These are phyloP conservation scores for Pelvicachromis taeniatus DNA, from an alignment of 2,113 vertebrate species.

Conservation along the genomic window DNA sequence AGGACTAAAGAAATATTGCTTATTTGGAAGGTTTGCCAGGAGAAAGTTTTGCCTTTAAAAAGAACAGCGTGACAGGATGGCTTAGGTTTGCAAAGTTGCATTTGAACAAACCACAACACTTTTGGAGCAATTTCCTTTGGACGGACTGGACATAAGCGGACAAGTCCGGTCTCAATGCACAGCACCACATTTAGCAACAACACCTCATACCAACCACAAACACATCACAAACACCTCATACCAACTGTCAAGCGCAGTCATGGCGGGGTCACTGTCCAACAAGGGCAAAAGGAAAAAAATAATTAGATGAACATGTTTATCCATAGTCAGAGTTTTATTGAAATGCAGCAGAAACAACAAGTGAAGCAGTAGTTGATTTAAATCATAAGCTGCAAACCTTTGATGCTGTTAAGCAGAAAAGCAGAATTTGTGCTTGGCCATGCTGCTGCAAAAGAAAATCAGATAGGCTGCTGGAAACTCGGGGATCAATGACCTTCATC, in stretches of 20 bases:
- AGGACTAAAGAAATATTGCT: neutral
- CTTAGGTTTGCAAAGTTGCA: too few species aligned
- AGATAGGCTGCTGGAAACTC: neutral
- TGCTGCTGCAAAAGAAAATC: neutral
- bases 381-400: neutral
- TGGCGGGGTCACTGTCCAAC: neutral
- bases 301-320: rapidly evolving
- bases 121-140: neutral
- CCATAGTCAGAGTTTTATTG: neutral
- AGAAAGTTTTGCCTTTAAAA: neutral
- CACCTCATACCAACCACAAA: neutral
- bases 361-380: neutral
- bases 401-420: neutral
- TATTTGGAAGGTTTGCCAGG: neutral
- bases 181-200: neutral
- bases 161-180: neutral
- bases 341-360: neutral
- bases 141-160: neutral
- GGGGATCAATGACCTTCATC: neutral
- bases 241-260: neutral
- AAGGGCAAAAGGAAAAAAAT: neutral
- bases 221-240: neutral
- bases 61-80: neutral
- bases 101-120: neutral
- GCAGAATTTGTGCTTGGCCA: neutral